These are phyloP conservation scores for Lagopus muta DNA, from an alignment of 2,113 vertebrate species.

Conservation along the genomic window DNA sequence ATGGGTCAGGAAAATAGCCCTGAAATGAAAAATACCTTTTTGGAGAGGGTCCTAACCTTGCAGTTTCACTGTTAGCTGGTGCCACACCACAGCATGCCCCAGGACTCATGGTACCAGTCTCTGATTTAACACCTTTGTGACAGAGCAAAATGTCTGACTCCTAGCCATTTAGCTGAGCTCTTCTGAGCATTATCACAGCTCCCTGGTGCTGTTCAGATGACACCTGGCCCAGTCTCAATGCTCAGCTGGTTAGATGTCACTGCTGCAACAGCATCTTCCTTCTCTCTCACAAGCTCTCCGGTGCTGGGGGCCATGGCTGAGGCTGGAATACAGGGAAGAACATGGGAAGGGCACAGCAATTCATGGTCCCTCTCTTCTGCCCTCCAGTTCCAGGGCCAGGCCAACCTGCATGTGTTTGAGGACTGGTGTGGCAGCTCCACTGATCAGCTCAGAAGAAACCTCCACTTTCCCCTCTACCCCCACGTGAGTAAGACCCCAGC, in stretches of 20 bases:
- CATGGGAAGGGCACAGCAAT: neutral
- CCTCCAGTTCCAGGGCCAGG: conserved; percentile 85
- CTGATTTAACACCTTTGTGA: neutral
- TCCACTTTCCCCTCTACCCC: conserved; percentile 91
- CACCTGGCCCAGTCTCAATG: neutral
- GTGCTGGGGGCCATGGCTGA: accelerated
- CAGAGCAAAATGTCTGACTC: neutral
- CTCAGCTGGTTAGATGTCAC: neutral
- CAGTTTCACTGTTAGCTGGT: neutral
- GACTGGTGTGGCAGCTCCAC: conserved; percentile 93
- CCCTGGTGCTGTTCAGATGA: neutral
- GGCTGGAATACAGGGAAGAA: neutral
- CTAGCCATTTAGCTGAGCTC: neutral
- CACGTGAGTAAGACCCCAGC: conserved; percentile 82
- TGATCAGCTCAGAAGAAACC: conserved; percentile 85
- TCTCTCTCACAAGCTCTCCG: accelerated
- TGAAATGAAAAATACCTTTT: neutral
- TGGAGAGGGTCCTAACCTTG: neutral
- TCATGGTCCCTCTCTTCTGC: neutral
- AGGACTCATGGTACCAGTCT: neutral
- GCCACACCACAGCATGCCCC: neutral
- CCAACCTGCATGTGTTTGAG: conserved; percentile 93
- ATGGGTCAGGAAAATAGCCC: neutral
- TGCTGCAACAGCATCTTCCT: neutral
- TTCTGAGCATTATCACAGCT: neutral